A percentile compares a stretch with the other conserved stretches of the same genome.
phyloP scores from a whole-genome alignment of 1,140 invertebrate genomes.

The Drosophila seguyi region DNA sequence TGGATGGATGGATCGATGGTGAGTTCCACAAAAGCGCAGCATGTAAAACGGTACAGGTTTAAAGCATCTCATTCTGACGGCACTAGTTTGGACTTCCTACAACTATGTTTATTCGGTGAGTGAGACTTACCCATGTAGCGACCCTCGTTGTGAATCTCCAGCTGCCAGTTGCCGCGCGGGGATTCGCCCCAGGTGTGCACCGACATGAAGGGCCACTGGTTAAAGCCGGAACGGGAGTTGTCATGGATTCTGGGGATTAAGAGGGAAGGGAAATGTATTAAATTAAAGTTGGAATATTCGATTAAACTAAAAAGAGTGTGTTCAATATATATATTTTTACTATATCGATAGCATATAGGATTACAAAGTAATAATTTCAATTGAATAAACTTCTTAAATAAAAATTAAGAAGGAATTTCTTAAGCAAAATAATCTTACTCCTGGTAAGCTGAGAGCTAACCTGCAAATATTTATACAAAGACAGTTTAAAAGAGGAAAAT shows the following conservation, averaged over 20 bases:
- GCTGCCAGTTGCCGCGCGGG: slow-evolving; percentile 95
- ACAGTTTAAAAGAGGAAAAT: not conserved
- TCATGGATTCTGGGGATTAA: slow-evolving; percentile 90
- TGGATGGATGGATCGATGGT: slow-evolving; percentile 18
- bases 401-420: not conserved
- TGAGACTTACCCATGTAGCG: slow-evolving; percentile 90
- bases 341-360: too few relatives aligned
- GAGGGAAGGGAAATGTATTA: not conserved
- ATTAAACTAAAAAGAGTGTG: too few relatives aligned
- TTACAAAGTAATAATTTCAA: not conserved
- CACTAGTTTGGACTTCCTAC: not conserved
- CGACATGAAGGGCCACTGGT: slow-evolving; percentile 97
- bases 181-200: slow-evolving; percentile 98
- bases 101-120: too few relatives aligned
- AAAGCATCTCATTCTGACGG: slow-evolving; percentile 37
- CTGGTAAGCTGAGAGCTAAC: not conserved
- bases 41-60: slow-evolving; percentile 61
- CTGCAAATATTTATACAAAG: not conserved
- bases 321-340: too few relatives aligned
- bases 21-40: slow-evolving; percentile 74
- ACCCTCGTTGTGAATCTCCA: slow-evolving; percentile 97
- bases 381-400: not conserved
- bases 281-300: too few relatives aligned
- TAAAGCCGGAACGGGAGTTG: slow-evolving; percentile 93
- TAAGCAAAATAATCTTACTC: not conserved